Percentiles rank a stretch among this genome's conserved stretches.
Evolutionary conservation across 2,113 vertebrate species (phyloP).

Genomic region (Theropithecus gelada): DNA sequence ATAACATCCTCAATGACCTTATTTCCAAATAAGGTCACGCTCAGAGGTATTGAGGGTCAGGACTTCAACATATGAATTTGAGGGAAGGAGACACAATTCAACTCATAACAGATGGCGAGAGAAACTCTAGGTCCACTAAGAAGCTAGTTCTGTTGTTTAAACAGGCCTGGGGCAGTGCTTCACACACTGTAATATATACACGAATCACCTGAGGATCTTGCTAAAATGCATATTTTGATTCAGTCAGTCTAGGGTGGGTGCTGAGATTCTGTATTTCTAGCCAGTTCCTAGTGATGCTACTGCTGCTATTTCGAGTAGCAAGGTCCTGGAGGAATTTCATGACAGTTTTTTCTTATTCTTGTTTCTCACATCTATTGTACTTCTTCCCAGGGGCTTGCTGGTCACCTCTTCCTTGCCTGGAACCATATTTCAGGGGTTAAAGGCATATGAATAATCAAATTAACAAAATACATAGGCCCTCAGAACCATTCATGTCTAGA

Average conservation of each 20-base stretch:
- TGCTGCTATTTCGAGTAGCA: neutral
- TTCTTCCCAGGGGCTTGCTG: neutral
- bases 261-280: neutral
- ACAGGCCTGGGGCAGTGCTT: neutral
- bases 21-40: neutral
- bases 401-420: neutral
- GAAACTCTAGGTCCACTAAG: neutral
- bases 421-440: neutral
- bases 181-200: accelerated
- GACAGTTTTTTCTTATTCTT: neutral
- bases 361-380: accelerated
- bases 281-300: neutral
- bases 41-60: neutral
- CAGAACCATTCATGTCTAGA: neutral
- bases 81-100: neutral
- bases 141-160: neutral
- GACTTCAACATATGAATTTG: neutral
- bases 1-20: no score
- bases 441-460: neutral
- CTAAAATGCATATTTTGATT: neutral
- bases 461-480: neutral
- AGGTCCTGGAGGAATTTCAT: neutral
- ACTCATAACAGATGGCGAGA: neutral
- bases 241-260: neutral
- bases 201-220: neutral